Base-by-base conservation (phyloP, 2,888 invertebrate species). In the Celastrina argiolus region DNA sequence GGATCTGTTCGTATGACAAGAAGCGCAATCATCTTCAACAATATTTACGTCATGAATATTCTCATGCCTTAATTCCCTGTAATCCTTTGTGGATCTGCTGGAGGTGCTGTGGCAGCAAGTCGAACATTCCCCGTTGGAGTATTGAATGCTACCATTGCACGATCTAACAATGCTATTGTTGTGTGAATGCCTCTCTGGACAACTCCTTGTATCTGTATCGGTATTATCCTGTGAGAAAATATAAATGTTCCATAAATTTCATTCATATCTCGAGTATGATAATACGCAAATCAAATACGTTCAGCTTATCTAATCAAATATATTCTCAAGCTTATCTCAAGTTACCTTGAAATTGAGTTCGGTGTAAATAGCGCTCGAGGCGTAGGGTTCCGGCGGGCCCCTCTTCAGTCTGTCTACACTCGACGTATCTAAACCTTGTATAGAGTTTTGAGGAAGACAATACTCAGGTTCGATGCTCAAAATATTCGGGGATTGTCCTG, bases 281-380 rank as follows among this genome's bases (percentile, higher is more conserved):
- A 71, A 69, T 80, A 80, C 80, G 83, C 84, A 83, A 87, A 87
- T 83, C 74, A 70, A 74, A 69, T 70, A 71, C 76, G 64, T 69
- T 65, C 51, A 64, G 78, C 81, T 84, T 82, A 88, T 88, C 87
- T 61, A 86, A 87, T 83, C 74, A 70, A 73, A 69, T 70, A 71
- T 76, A 61, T 69, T 66, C 61, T 88, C 87, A 82, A 77, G 75
- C 81, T 87, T 89, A 89, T 89, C 88, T 76, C 70, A 68, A 65
- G 72, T 69, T 87, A 90, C 90, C 90, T 91, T 90, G 83, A 88
- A 91, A 81, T 90, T 91, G 82, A 91, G 90, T 83, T 91, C 90
- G 73, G 90, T 90, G 87, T 90, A 91, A 84, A 91, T 90, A 78
- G 91, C 91, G 75, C 82, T 91, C 67, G 91, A 90, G 41, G 90